Conservation (phyloP, 53 echinoderm and acorn worm genomes). For the Temnopleurus reevesii region DNA sequence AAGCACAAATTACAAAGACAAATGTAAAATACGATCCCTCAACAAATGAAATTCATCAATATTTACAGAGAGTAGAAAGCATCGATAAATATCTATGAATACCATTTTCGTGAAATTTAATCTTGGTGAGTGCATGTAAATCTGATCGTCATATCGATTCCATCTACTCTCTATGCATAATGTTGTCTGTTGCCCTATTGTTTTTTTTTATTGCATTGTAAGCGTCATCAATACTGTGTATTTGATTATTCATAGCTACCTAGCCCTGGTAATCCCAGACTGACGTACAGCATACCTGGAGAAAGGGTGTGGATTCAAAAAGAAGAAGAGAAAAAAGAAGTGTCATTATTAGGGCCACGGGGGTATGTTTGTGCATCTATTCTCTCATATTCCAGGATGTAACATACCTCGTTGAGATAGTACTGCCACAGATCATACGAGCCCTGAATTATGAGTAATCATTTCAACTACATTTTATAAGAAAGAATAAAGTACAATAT, state of each 20-base stretch:
- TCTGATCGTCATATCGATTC: slow-evolving; percentile 7
- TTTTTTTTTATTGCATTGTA: neutral
- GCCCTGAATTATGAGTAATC: neutral
- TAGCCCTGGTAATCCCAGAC: neutral
- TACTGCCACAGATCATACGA: neutral
- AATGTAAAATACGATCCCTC: neutral
- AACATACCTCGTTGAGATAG: neutral
- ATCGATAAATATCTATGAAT: slow-evolving; percentile 4
- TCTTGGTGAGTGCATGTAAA: neutral
- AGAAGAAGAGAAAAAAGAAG: neutral
- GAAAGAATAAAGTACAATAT: neutral
- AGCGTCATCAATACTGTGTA: slow-evolving; percentile 14
- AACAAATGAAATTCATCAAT: slow-evolving; percentile 3
- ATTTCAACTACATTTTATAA: neutral
- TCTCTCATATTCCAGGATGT: neutral
- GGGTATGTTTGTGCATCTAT: neutral
- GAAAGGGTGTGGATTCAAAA: neutral
- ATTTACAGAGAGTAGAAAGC: neutral
- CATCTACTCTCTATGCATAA: neutral
- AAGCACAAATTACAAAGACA: neutral
- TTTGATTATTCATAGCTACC: slow-evolving; percentile 10
- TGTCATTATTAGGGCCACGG: neutral
- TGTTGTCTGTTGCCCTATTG: neutral
- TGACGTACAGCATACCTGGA: slow-evolving; percentile 24
- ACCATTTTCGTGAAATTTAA: neutral